Base-by-base conservation (phyloP, 2,113 vertebrate genomes). In the Microtus ochrogaster region DNA sequence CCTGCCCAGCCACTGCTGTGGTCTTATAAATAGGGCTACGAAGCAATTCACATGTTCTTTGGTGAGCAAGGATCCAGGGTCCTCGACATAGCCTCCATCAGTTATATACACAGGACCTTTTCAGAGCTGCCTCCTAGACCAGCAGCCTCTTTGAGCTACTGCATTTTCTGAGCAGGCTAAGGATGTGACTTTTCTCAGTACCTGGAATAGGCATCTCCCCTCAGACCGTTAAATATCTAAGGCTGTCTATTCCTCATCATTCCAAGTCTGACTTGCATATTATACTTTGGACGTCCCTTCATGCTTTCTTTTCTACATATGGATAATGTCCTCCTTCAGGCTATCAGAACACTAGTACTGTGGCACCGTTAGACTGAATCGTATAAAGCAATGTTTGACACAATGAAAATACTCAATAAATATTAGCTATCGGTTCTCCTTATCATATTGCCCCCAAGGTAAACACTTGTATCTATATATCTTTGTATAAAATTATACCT, bases 381-480 rank as follows among this genome's bases (percentile, higher is more conserved):
- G 19, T 52, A 68, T 82, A 86, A 94, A 92, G 16, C 26, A 61
- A 24, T 68, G 61, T 47, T 86, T 85, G 52, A 30, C 16, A 39
- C 65, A 81, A 12, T 47, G 28, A 68, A 90, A 83, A 7, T 68
- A 5, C 9, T 82, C 41, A 85, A 52, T n/a, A 89, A 79, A 86
- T 85, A 65, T 63, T 78, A 89, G 19, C 28, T 79, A 44, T 90
- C 81, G 24, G 33, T 85, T 95, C 92, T 89, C 63, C 16, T 78
- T 89, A 66, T 39, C 73, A 78, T 17, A 77, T 44, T 83, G 28
- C 94, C 2, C 47, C 41, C 93, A 77, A 90, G 44, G 58, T 14
- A 93, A 95, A 96, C 9, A 86, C 83, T 85, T 95, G 13, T 73
- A n/a, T 22, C 49, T 91, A 8, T 61, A 22, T 70, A 5, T 90